These are phyloP conservation scores for Spheniscus humboldti DNA, from an alignment of 2,797 vertebrate species.

Conservation along the genomic window DNA sequence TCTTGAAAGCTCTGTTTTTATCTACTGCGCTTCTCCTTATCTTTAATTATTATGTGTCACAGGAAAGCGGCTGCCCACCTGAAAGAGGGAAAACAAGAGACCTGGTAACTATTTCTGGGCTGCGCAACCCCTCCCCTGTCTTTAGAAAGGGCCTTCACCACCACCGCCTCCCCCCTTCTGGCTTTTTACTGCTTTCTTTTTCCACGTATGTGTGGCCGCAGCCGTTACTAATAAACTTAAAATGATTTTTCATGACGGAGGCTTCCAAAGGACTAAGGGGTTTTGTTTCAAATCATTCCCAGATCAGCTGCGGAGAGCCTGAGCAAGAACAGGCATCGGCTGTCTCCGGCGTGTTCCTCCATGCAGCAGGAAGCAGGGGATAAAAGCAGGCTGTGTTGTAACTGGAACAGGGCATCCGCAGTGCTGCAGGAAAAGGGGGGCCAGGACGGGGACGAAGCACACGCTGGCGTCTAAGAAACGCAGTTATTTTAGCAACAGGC, in stretches of 20 bases:
- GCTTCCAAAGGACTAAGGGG: slow-evolving; percentile 60
- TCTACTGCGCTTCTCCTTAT: neutral
- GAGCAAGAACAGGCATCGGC: slow-evolving; percentile 40
- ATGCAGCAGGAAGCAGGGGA: slow-evolving; percentile 63
- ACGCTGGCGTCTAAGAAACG: neutral
- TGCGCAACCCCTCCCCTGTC: neutral
- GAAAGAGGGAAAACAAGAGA: slow-evolving; percentile 5
- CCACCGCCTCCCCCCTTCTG: neutral
- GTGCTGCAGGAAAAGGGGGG: slow-evolving; percentile 28
- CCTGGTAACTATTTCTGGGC: slow-evolving; percentile 9
- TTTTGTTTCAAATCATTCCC: slow-evolving; percentile 76
- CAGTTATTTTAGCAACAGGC: slow-evolving; percentile 20
- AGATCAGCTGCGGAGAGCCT: slow-evolving; percentile 50
- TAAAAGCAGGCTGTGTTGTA: neutral
- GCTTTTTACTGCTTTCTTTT: neutral
- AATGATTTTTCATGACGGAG: slow-evolving; percentile 65
- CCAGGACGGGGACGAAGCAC: neutral
- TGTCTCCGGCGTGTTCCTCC: slow-evolving; percentile 10
- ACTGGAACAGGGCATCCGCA: slow-evolving; percentile 16
- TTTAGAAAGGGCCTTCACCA: neutral
- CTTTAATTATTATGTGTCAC: slow-evolving; percentile 27
- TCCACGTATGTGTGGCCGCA: slow-evolving; percentile 61
- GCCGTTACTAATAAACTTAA: slow-evolving; percentile 74
- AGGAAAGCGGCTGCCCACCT: neutral
- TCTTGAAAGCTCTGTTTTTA: slow-evolving; percentile 15